These are phyloP conservation scores for Acropternis orthonyx DNA, from an alignment of 2,797 vertebrate species.

Conservation along the genomic window DNA sequence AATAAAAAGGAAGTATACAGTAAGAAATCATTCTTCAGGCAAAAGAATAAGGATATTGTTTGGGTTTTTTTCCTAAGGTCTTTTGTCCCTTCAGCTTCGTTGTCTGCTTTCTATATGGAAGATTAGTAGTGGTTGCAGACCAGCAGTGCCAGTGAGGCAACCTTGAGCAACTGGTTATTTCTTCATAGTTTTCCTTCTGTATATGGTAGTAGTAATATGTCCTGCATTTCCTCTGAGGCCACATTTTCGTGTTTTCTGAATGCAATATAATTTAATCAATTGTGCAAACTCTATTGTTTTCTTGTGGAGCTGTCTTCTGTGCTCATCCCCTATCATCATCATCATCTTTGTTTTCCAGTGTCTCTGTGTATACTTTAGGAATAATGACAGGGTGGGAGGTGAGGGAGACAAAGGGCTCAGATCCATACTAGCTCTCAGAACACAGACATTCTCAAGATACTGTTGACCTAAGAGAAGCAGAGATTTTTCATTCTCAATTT, in stretches of 20 bases:
- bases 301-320: background rate
- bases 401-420: background rate
- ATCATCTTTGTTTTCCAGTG: background rate
- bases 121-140: background rate
- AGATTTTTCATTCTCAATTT: background rate
- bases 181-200: background rate
- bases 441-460: background rate
- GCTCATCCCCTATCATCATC: background rate
- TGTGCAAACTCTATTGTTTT: background rate
- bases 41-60: background rate
- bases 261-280: background rate
- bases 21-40: background rate
- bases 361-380: background rate
- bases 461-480: background rate
- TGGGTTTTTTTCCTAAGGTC: background rate
- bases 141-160: background rate
- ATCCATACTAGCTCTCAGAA: background rate
- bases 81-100: background rate
- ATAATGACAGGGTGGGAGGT: background rate
- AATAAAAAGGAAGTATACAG: background rate
- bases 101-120: background rate
- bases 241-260: slow-evolving; percentile 15
- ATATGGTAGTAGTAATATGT: background rate
- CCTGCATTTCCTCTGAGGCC: background rate
- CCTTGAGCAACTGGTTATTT: background rate